These are phyloP conservation scores for Hyperoodon ampullatus DNA, from an alignment of 2,113 vertebrate species.

Conservation along the genomic window DNA sequence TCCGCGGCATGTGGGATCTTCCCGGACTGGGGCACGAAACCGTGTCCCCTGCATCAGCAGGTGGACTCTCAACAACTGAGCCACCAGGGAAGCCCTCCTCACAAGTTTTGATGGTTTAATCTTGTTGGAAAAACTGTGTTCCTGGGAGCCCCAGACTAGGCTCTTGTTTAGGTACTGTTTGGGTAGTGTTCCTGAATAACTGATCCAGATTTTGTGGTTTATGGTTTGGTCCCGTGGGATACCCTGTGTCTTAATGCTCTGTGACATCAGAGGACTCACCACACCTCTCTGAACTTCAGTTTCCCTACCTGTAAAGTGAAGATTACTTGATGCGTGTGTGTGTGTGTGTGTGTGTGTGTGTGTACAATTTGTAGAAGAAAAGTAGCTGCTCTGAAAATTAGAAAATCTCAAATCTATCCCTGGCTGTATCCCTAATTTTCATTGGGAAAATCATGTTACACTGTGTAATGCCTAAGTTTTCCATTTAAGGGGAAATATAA, in stretches of 20 bases:
- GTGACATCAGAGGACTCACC: neutral
- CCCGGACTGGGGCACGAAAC: too few species aligned
- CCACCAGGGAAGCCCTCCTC: too few species aligned
- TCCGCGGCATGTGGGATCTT: too few species aligned
- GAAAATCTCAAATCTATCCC: neutral
- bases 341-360: neutral
- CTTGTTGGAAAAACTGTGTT: neutral
- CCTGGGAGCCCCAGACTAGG: neutral
- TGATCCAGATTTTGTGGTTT: neutral
- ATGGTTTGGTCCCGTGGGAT: neutral
- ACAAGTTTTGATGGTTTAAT: neutral
- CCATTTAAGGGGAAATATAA: neutral
- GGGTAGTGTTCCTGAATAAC: neutral
- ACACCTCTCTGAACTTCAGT: neutral
- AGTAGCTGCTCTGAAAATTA: neutral
- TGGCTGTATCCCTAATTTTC: neutral
- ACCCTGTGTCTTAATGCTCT: neutral
- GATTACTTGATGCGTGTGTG: neutral
- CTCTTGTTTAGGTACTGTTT: neutral
- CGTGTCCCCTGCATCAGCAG: fast-evolving
- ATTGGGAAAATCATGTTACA: neutral
- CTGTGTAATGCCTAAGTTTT: neutral
- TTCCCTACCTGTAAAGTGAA: neutral
- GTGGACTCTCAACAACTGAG: too few species aligned
- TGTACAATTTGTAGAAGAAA: neutral